Conservation (phyloP, 2,113 vertebrate genomes). For the Corythornis cristatus region DNA sequence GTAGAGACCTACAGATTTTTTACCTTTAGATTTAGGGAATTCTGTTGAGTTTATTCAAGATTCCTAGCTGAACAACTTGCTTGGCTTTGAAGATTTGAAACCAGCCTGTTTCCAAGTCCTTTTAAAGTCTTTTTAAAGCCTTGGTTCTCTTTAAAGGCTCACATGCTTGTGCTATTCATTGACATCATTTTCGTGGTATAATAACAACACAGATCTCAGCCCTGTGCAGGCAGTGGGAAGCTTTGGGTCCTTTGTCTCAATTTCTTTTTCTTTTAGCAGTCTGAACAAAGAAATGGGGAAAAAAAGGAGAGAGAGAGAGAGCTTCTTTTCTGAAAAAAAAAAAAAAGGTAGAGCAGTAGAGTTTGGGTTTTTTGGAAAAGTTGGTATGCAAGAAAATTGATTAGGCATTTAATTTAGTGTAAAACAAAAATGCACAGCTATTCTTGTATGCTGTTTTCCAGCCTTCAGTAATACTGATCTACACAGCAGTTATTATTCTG, state of each 20-base stretch:
- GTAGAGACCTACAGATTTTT: not conserved
- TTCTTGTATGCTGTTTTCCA: not conserved
- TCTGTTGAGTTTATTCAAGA: not conserved
- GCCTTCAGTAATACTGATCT: not conserved
- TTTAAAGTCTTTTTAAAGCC: not conserved
- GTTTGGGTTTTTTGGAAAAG: not conserved
- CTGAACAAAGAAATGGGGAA: not conserved
- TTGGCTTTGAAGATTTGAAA: constrained; percentile 7
- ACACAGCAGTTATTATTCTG: not conserved
- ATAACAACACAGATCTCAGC: not conserved
- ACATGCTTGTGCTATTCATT: not conserved
- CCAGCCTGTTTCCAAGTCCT: not conserved
- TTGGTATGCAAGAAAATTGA: not conserved
- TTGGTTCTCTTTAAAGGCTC: not conserved
- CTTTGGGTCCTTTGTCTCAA: constrained; percentile 2
- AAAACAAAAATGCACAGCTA: not conserved
- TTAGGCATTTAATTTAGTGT: not conserved
- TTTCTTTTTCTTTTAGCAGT: not conserved
- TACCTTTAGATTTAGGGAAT: not conserved
- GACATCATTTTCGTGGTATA: not conserved
- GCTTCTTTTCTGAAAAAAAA: not conserved
- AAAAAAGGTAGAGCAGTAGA: not conserved
- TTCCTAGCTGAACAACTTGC: not conserved
- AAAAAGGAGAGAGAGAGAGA: not conserved
- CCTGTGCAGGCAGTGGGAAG: not conserved